phyloP scores from a whole-genome alignment of 23 tunicate genomes.

The Halocynthia aurantium region DNA sequence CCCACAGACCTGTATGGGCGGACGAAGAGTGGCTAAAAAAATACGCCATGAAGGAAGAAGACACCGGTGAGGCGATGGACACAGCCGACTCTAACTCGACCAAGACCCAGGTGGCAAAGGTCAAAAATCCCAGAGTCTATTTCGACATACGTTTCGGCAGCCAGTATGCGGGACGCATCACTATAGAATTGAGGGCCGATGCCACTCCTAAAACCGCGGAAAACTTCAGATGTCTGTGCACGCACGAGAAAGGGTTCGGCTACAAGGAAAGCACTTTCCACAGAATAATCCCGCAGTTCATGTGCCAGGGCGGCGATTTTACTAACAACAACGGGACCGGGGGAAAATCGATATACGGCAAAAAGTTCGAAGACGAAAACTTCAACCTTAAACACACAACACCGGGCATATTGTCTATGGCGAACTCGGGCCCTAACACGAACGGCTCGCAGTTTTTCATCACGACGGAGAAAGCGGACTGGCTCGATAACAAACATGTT shows the following conservation, averaged over 20 bases:
- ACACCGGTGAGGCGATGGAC: constrained; percentile 26
- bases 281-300: constrained; percentile 95
- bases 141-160: constrained; percentile 86
- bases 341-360: constrained; percentile 95
- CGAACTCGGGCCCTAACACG: constrained; percentile 97
- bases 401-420: constrained; percentile 93
- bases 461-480: constrained; percentile 90
- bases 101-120: constrained; percentile 16
- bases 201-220: constrained; percentile 91
- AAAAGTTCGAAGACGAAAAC: constrained; percentile 97
- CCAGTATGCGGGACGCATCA: constrained; percentile 89
- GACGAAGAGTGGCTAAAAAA: constrained; percentile 99
- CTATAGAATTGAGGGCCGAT: constrained; percentile 83
- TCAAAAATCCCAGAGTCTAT: constrained; percentile 82
- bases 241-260: constrained; percentile 96
- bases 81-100: constrained; percentile 23
- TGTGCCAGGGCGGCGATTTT: constrained; percentile 99
- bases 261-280: constrained; percentile 84
- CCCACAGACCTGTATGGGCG: constrained; percentile 96
- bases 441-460: constrained; percentile 96
- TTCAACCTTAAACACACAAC: constrained; percentile 77
- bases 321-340: constrained; percentile 96
- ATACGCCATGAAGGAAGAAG: constrained; percentile 90
- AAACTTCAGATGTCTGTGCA: constrained; percentile 84
- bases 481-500: constrained; percentile 85